Conservation (phyloP, 2,888 invertebrate genomes). For the Drosophila nr. medialis region DNA sequence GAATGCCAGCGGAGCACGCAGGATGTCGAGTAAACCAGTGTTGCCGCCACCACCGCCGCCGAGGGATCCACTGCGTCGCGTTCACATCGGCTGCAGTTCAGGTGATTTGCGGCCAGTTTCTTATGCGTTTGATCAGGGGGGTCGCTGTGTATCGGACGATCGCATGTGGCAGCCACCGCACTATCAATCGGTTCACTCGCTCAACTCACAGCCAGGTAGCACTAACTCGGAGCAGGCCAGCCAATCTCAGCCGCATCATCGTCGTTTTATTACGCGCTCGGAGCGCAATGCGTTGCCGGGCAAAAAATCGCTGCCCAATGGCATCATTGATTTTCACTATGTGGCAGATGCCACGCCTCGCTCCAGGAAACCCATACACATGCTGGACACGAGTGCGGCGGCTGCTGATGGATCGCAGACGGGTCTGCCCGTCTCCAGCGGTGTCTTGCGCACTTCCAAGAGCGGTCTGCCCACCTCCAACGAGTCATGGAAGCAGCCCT, state of each 20-base stretch:
- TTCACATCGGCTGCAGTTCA: slow-evolving; percentile 83
- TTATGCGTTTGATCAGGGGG: slow-evolving; percentile 86
- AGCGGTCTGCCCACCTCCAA: slow-evolving; percentile 77
- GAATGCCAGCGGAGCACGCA: slow-evolving; percentile 62
- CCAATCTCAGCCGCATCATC: slow-evolving; percentile 49
- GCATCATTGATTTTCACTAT: slow-evolving; percentile 87
- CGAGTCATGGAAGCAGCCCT: slow-evolving; percentile 86
- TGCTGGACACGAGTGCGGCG: slow-evolving; percentile 83
- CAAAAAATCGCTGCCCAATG: slow-evolving; percentile 82
- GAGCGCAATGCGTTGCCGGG: slow-evolving; percentile 80
- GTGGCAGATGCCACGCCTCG: slow-evolving; percentile 90
- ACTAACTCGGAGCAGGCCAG: slow-evolving; percentile 35
- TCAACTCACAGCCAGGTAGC: slow-evolving; percentile 74
- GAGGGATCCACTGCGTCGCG: slow-evolving; percentile 88
- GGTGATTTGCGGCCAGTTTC: slow-evolving; percentile 85
- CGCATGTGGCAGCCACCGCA: slow-evolving; percentile 83
- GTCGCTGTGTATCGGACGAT: slow-evolving; percentile 84
- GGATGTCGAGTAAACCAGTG: slow-evolving; percentile 83
- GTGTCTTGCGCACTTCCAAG: slow-evolving; percentile 81
- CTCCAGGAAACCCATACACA: slow-evolving; percentile 90
- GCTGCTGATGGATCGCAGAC: slow-evolving; percentile 7
- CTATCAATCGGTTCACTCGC: slow-evolving; percentile 82
- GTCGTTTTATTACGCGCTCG: slow-evolving; percentile 82
- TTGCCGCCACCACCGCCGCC: slow-evolving; percentile 93
- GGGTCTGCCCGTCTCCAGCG: slow-evolving; percentile 61